A percentile compares a stretch with the other conserved stretches of the same genome.
phyloP scores from a whole-genome alignment of 2,797 vertebrate species.

The Micrastur ruficollis region DNA sequence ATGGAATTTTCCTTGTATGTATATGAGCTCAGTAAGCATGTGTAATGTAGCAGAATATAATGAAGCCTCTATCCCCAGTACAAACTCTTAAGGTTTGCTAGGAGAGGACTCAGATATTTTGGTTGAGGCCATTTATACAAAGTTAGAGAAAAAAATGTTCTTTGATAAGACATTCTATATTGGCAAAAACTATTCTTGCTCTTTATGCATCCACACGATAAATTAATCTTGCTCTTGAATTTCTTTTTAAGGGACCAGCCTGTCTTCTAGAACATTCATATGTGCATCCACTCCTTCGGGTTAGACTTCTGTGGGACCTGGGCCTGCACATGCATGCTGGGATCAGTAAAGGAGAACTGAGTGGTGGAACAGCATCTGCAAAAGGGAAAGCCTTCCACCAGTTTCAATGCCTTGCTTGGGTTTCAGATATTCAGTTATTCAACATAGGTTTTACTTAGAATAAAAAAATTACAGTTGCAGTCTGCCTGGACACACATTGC shows the following conservation, averaged over 20 bases:
- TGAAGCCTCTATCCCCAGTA: not conserved
- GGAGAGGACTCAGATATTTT: not conserved
- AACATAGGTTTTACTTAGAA: not conserved
- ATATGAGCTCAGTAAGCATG: not conserved
- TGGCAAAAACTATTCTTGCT: not conserved
- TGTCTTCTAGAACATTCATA: not conserved
- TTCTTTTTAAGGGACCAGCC: not conserved
- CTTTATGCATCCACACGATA: not conserved
- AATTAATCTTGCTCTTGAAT: not conserved
- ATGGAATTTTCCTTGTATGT: not conserved
- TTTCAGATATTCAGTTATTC: not conserved
- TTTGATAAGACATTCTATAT: not conserved
- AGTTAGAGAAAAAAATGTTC: not conserved
- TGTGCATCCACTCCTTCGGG: not conserved
- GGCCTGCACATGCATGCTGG: not conserved
- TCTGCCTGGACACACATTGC: not conserved
- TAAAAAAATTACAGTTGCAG: not conserved
- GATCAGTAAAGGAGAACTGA: not conserved
- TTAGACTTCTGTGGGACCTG: not conserved
- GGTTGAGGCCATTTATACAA: not conserved
- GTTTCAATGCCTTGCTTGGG: not conserved
- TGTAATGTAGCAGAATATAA: not conserved
- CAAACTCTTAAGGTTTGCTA: not conserved
- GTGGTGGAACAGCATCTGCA: not conserved
- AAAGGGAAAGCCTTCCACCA: not conserved